Percentiles rank a stretch among this genome's conserved stretches.
These are phyloP conservation scores for Zaprionus bogoriensis DNA, from an alignment of 2,888 invertebrate genomes.

Conservation along the genomic window DNA sequence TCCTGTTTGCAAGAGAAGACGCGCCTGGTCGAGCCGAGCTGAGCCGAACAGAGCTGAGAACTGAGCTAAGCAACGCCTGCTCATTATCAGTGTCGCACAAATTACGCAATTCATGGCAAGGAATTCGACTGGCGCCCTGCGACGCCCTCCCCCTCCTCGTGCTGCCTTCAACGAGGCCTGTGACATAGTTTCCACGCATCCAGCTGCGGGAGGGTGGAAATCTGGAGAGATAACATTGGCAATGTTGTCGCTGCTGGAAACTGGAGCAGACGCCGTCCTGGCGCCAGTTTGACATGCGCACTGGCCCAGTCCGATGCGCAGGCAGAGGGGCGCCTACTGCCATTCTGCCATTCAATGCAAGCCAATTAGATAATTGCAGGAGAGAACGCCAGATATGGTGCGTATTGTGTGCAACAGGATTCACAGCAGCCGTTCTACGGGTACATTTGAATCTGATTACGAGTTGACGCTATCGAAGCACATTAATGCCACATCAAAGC, in stretches of 20 bases:
- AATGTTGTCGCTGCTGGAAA: constrained; percentile 50
- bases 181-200: constrained; percentile 61
- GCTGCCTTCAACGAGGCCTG: constrained; percentile 9
- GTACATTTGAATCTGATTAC: too few species aligned
- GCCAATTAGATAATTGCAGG: constrained; percentile 68
- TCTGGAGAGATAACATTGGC: constrained; percentile 20
- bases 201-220: constrained; percentile 8
- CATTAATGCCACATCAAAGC: constrained; percentile 15
- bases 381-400: not conserved
- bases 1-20: constrained; percentile 43
- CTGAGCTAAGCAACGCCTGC: constrained; percentile 35
- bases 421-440: not conserved
- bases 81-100: constrained; percentile 63
- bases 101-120: constrained; percentile 67
- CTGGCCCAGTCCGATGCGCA: constrained; percentile 42
- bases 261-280: constrained; percentile 76
- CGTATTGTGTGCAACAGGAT: constrained; percentile 25
- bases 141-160: not conserved
- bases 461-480: too few species aligned
- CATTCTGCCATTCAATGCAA: constrained; percentile 50
- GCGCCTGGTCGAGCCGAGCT: too few species aligned
- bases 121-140: constrained; percentile 9
- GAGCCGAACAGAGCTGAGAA: constrained; percentile 20
- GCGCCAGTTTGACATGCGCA: constrained; percentile 78
- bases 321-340: constrained; percentile 24